Evolutionary conservation across 2,797 vertebrate genomes (phyloP).

Genomic region (Muscicapa comitata): DNA sequence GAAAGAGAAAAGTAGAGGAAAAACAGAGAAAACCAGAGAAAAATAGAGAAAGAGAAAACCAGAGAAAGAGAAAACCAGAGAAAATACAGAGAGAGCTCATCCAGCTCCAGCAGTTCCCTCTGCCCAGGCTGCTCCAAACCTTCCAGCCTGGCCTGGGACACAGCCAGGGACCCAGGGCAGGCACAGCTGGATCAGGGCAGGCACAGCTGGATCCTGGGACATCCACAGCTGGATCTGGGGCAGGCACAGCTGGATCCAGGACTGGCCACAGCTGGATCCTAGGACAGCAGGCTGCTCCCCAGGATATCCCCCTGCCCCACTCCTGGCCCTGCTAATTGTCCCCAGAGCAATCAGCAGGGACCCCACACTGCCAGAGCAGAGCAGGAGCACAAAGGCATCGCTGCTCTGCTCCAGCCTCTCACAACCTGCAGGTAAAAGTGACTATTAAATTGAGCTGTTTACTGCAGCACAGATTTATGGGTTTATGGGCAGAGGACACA

Average conservation of each 20-base stretch:
- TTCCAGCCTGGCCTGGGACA: accelerated
- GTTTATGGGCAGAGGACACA: not conserved
- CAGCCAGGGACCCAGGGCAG: not conserved
- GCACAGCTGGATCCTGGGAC: not conserved
- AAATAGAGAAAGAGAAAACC: too few relatives aligned
- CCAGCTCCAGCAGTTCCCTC: accelerated
- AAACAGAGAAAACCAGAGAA: too few relatives aligned
- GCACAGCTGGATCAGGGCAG: not conserved
- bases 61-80: too few relatives aligned
- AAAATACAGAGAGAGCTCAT: not conserved
- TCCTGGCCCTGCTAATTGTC: constrained; percentile 79
- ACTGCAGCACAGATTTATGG: not conserved
- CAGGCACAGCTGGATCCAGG: too few relatives aligned
- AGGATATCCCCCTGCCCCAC: too few relatives aligned
- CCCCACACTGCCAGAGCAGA: accelerated
- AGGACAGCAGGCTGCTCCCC: not conserved
- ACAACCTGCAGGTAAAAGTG: not conserved
- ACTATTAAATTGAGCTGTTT: not conserved
- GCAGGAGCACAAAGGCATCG: not conserved
- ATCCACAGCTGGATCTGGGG: too few relatives aligned
- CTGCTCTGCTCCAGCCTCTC: not conserved
- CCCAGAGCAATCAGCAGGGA: constrained; percentile 69
- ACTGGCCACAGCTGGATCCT: too few relatives aligned
- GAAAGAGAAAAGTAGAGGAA: too few relatives aligned
- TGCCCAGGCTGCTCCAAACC: not conserved